Evolutionary conservation across 64 coral and sea anemone genomes (phyloP).

Genomic region (Pachyseris speciosa): DNA sequence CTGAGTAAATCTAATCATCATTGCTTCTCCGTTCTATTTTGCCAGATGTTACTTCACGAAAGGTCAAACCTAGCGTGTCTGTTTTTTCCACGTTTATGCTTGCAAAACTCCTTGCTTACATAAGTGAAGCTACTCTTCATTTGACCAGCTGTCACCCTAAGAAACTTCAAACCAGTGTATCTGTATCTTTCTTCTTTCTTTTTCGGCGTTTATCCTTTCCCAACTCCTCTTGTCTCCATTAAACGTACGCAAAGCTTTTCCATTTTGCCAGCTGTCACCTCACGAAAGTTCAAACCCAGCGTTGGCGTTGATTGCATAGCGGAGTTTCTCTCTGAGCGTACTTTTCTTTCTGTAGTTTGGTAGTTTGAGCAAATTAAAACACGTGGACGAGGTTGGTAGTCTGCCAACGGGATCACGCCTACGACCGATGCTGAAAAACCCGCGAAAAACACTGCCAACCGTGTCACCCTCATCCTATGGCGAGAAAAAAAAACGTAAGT

Average conservation of each 20-base stretch:
- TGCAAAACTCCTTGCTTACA: no score
- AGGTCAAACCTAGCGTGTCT: constrained; percentile 97
- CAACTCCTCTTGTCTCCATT: no score
- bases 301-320: constrained; percentile 90
- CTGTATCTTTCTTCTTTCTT: no score
- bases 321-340: constrained; percentile 87
- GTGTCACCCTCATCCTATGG: constrained; percentile 97
- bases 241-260: no score
- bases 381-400: constrained; percentile 95
- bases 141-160: no score
- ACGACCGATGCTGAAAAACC: constrained; percentile 92
- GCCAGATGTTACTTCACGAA: constrained; percentile 24
- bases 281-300: constrained; percentile 96
- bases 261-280: not conserved
- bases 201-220: no score
- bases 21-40: not conserved
- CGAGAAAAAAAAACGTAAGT: not conserved
- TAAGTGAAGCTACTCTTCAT: no score
- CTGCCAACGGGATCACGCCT: constrained; percentile 79
- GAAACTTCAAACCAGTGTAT: no score
- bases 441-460: constrained; percentile 93
- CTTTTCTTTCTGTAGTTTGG: constrained; percentile 94
- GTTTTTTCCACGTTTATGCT: no score
- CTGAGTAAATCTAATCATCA: no score
- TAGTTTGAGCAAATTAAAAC: constrained; percentile 96